Evolutionary conservation across 2,888 invertebrate species (phyloP).

Genomic region (Mimumesa dahlbomi): DNA sequence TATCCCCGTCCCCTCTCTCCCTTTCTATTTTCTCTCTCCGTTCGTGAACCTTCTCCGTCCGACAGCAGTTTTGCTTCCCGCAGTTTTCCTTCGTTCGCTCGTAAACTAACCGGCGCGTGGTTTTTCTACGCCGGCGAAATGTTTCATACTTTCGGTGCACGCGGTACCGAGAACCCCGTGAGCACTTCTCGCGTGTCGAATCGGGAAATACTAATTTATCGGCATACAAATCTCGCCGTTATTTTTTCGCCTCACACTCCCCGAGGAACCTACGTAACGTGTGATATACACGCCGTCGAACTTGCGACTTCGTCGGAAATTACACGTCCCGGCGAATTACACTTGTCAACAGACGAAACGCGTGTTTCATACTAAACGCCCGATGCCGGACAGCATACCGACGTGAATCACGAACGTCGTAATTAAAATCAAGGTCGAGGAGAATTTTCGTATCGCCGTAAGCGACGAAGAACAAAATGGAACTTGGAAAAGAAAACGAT

Average conservation of each 20-base stretch:
- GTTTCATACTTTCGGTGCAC: constrained; percentile 36
- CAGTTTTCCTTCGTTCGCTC: constrained; percentile 47
- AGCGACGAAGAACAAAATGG: too few relatives aligned
- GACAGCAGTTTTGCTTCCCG: constrained; percentile 37
- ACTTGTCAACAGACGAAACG: too few relatives aligned
- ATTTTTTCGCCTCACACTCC: not conserved
- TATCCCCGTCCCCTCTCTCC: constrained; percentile 21
- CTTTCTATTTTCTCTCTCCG: not conserved
- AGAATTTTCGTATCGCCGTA: too few relatives aligned
- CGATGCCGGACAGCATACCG: too few relatives aligned
- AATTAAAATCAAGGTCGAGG: too few relatives aligned
- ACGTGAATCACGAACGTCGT: too few relatives aligned
- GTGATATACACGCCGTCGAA: too few relatives aligned
- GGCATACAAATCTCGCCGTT: not conserved
- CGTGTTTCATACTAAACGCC: too few relatives aligned
- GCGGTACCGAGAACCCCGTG: constrained; percentile 21
- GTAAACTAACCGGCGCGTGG: constrained; percentile 56
- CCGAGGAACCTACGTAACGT: not conserved
- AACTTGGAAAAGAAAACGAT: too few relatives aligned
- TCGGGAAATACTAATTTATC: constrained; percentile 32
- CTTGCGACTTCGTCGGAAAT: too few relatives aligned
- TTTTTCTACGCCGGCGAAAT: constrained; percentile 48
- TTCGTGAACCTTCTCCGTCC: not conserved
- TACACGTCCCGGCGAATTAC: too few relatives aligned
- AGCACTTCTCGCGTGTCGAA: constrained; percentile 33